Evolutionary conservation across 53 echinoderm and acorn worm species (phyloP).

Genomic region (Temnopleurus reevesii): DNA sequence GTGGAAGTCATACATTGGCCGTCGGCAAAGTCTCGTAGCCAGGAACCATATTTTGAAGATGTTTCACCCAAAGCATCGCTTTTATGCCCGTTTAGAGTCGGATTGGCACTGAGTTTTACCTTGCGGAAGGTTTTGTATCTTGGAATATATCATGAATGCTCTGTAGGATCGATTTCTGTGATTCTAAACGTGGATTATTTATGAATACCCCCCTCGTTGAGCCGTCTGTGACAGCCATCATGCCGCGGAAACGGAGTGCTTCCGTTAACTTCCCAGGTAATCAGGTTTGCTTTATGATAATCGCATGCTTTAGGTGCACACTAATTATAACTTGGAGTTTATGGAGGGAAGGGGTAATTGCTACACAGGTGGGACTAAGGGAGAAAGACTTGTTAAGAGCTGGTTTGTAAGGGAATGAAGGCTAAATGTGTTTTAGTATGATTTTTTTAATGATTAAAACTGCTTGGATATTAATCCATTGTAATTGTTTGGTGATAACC

Average conservation of each 20-base stretch:
- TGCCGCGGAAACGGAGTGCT: slow-evolving; percentile 52
- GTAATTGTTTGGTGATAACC: too few species aligned
- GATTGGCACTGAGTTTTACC: background rate
- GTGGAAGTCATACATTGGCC: slow-evolving; percentile 15
- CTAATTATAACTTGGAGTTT: background rate
- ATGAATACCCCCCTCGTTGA: slow-evolving; percentile 19
- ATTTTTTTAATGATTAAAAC: too few species aligned
- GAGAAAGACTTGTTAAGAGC: too few species aligned
- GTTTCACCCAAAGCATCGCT: background rate
- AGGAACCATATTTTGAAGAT: background rate
- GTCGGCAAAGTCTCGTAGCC: background rate
- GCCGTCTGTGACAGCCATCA: slow-evolving; percentile 8
- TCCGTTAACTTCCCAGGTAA: slow-evolving; percentile 58
- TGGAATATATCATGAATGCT: background rate
- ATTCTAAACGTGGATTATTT: background rate
- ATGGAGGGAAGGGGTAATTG: background rate
- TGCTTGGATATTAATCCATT: too few species aligned
- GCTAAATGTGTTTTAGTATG: too few species aligned
- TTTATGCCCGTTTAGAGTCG: background rate
- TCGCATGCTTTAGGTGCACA: background rate
- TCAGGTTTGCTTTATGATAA: background rate
- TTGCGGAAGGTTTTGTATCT: background rate
- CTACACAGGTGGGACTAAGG: too few species aligned
- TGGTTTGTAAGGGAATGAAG: too few species aligned
- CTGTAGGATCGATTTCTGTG: background rate